These are phyloP conservation scores for Antedon mediterranea DNA, from an alignment of 53 echinoderm and acorn worm genomes.

Conservation along the genomic window DNA sequence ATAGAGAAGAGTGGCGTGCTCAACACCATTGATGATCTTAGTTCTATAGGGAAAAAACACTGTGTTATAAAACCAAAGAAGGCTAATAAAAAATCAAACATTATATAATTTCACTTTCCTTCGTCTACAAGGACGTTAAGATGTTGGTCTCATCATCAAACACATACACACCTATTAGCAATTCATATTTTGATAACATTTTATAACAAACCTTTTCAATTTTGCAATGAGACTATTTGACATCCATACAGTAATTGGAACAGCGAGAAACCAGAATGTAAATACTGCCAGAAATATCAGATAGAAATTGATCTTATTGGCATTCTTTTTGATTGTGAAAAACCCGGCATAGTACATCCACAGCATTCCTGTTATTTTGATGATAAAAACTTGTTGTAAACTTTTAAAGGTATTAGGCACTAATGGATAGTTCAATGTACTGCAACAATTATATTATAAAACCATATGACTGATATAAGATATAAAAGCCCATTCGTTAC, in stretches of 20 bases:
- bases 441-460: no score
- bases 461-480: no score
- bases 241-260: conserved; percentile 34
- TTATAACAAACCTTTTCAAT: background rate
- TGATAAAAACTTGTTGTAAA: no score
- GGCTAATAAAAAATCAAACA: no score
- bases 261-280: conserved; percentile 39
- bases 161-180: no score
- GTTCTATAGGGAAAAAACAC: conserved; percentile 14
- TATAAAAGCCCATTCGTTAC: no score
- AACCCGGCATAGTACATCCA: conserved; percentile 32
- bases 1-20: conserved; percentile 22
- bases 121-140: no score
- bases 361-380: conserved; percentile 20
- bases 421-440: no score
- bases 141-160: no score
- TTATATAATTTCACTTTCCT: no score
- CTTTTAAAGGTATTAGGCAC: no score
- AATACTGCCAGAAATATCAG: conserved; percentile 33
- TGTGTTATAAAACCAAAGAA: background rate
- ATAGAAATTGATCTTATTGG: conserved; percentile 37
- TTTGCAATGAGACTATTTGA: conserved; percentile 7
- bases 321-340: conserved; percentile 46
- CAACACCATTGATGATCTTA: conserved; percentile 39
- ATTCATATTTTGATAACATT: background rate